phyloP scores from a whole-genome alignment of 2,797 vertebrate genomes.

The Aeoliscus strigatus region DNA sequence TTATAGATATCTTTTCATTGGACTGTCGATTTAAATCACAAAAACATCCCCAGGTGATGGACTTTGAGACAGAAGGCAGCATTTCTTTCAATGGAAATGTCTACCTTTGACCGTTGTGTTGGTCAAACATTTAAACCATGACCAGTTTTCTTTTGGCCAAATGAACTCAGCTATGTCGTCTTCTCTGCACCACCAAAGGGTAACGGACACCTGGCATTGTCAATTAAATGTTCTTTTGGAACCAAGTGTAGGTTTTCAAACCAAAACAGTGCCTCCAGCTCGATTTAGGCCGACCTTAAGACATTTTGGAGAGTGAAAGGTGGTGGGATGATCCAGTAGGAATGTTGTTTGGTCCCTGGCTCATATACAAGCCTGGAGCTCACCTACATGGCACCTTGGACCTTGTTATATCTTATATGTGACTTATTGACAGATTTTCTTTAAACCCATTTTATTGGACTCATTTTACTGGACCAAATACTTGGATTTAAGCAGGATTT shows the following conservation, averaged over 20 bases:
- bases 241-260: no score
- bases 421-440: not conserved
- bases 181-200: no score
- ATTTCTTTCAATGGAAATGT: no score
- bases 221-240: not conserved
- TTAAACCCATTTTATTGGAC: not conserved
- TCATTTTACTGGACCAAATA: not conserved
- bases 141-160: no score
- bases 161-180: no score
- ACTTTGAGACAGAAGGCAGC: no score
- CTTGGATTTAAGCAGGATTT: not conserved
- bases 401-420: not conserved
- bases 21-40: no score
- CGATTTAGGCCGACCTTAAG: slow-evolving; percentile 55
- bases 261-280: slow-evolving; percentile 24
- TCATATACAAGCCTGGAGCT: slow-evolving; percentile 28
- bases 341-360: slow-evolving; percentile 36
- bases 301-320: slow-evolving; percentile 22
- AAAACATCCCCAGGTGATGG: no score
- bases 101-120: no score
- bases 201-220: no score
- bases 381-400: not conserved
- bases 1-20: no score
- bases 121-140: no score
- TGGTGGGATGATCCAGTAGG: slow-evolving; percentile 36